Percentiles rank a stretch among this genome's conserved stretches.
Evolutionary conservation across 1,140 invertebrate genomes (phyloP).

Genomic region (Brachionus rubens): DNA sequence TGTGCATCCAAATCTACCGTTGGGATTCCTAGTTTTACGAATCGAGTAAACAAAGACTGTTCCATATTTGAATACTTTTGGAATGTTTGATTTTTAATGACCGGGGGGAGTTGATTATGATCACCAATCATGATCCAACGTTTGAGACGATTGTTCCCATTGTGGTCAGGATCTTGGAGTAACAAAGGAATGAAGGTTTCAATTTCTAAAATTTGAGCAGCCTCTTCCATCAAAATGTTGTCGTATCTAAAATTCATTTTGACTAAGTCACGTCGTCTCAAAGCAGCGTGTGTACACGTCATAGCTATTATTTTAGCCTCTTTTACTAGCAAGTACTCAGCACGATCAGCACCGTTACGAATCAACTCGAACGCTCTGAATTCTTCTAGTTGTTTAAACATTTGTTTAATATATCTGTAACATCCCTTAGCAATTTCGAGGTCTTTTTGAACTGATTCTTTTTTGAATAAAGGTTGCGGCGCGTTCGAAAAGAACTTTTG

Average conservation of each 20-base stretch:
- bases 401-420: constrained; percentile 88
- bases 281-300: constrained; percentile 98
- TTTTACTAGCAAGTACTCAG: constrained; percentile 92
- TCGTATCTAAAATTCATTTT: constrained; percentile 84
- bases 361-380: constrained; percentile 92
- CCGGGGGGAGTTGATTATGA: constrained; percentile 96
- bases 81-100: constrained; percentile 99
- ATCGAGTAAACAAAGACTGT: constrained; percentile 91
- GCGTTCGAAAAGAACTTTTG: constrained; percentile 63
- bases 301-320: constrained; percentile 99
- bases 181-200: constrained; percentile 98
- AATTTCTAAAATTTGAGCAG: constrained; percentile 97
- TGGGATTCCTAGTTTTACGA: constrained; percentile 91
- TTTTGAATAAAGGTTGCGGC: constrained; percentile 76
- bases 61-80: constrained; percentile 99
- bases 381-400: constrained; percentile 94
- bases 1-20: constrained; percentile 95
- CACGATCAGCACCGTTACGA: constrained; percentile 86
- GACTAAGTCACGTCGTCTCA: constrained; percentile 91
- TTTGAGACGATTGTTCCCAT: constrained; percentile 77
- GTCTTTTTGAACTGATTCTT: constrained; percentile 75
- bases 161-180: constrained; percentile 66
- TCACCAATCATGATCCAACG: constrained; percentile 99
- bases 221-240: constrained; percentile 98
- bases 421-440: constrained; percentile 83